Evolutionary conservation across 2,888 invertebrate species (phyloP), one percentile per base, ranked within the genome.

Genomic region (Acanthopleura granulata): DNA sequence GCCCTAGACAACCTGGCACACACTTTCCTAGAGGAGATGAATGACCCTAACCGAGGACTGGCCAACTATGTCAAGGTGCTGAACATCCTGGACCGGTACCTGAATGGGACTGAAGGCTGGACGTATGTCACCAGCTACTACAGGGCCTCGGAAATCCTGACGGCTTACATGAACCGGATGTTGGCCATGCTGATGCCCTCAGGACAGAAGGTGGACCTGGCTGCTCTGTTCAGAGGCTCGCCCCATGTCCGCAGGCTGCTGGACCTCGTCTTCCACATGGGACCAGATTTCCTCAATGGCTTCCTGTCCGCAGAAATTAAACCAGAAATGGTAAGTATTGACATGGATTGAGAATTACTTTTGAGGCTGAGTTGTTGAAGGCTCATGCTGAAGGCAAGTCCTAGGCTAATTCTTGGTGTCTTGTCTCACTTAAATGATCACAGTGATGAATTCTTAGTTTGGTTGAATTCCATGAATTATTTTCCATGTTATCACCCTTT

Each of bases 191-290:
- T 81, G n/a, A 50, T 72, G 29, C 57, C 74, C 11, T 61, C 77
- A 30, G 78, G 75, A 18, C 75, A 72, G 15, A 74, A 69, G 12
- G 66, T 84, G 40, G 80, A 83, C 76, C 75, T 84, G 40, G 79
- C 78, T 0, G 71, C 75, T 14, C 57, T 83, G 51, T 77, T 84
- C 40, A 74, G 72, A 15, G 79, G 77, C 40, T 75, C 78, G 12
- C 79, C 78, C 0, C 73, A 76, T 15, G 73, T 83, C 15, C 74
- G 74, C 14, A 57, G 62, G 16, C 51, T 82, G 22, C 30, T 81
- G 15, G 61, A 77, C 22, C 70, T 75, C 0, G 40, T 77, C 3
- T 71, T 80, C 22, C 50, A 78, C 69, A 27, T 80, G 30, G 72
- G 73, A 18, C 79, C 78, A 30, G 77, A 81, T 66, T 73, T 78